phyloP scores from a whole-genome alignment of 92 coral and sea anemone genomes.

The Phenganax stokvisi region DNA sequence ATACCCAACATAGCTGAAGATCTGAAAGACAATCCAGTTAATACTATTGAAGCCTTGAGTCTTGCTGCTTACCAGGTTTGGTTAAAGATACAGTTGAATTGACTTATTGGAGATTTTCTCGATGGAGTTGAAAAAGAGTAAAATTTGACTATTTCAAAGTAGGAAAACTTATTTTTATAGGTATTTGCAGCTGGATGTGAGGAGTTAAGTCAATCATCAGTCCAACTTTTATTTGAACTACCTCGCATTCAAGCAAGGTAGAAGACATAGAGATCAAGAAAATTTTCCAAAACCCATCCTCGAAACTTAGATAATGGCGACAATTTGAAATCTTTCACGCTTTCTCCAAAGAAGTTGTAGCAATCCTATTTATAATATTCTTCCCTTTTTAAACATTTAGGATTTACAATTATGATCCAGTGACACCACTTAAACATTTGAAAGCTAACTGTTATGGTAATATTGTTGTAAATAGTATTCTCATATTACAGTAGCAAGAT shows the following conservation, averaged over 20 bases:
- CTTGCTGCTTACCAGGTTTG: conserved; percentile 88
- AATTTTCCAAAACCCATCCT: not conserved
- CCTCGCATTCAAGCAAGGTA: conserved; percentile 68
- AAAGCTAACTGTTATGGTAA: conserved; percentile 85
- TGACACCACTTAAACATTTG: conserved; percentile 75
- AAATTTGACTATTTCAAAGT: not conserved
- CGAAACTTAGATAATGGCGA: not conserved
- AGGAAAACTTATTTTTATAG: conserved; percentile 10
- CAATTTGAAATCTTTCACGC: not conserved
- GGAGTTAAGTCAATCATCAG: conserved; percentile 42
- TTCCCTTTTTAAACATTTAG: conserved; percentile 31
- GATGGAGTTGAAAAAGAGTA: too few species aligned
- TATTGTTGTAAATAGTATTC: not conserved
- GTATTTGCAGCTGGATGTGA: conserved; percentile 45
- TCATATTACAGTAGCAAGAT: not conserved
- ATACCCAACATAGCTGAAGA: conserved; percentile 65
- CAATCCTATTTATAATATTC: not conserved
- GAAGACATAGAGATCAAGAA: not conserved
- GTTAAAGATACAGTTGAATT: too few species aligned
- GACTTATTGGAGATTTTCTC: too few species aligned
- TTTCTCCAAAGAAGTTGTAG: not conserved
- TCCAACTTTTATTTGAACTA: conserved; percentile 51
- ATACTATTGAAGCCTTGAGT: conserved; percentile 63
- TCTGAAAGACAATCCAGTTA: conserved; percentile 69
- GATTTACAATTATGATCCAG: conserved; percentile 76